A percentile compares a stretch with the other conserved stretches of the same genome.
phyloP scores from a whole-genome alignment of 2,113 vertebrate species.

The Eretmochelys imbricata region DNA sequence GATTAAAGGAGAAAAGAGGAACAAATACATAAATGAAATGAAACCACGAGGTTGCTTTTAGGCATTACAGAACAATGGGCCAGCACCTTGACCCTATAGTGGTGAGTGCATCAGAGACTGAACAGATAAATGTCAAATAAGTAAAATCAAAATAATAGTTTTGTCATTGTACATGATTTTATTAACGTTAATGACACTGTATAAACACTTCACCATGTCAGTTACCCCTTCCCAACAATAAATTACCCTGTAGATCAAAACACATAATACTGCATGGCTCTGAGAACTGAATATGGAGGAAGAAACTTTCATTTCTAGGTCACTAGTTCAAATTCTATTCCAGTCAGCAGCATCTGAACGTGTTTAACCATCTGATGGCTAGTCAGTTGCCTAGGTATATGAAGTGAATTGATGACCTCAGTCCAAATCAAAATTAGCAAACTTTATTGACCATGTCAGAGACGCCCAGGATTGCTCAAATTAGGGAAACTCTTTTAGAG shows the following conservation, averaged over 20 bases:
- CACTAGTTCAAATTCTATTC: neutral
- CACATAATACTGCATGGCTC: rapidly evolving
- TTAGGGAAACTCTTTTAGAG: neutral
- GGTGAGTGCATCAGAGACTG: neutral
- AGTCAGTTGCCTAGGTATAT: neutral
- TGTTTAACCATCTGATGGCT: neutral
- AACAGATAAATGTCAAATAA: neutral
- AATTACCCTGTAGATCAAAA: neutral
- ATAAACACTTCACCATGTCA: neutral
- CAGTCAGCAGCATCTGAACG: neutral
- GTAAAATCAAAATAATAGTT: neutral
- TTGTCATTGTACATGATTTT: neutral
- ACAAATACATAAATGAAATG: neutral
- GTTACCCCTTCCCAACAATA: neutral
- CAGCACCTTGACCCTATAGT: neutral
- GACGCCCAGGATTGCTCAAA: neutral
- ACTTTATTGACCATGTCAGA: neutral
- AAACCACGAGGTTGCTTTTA: neutral
- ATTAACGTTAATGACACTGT: neutral
- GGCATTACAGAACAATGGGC: neutral
- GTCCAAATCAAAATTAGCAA: neutral
- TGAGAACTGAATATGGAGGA: neutral
- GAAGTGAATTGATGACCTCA: neutral
- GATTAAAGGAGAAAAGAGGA: neutral
- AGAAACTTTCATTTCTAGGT: neutral